Evolutionary conservation across 2,888 invertebrate species (phyloP), one percentile per base, ranked within the genome.

Genomic region (Spicauda simplicius): DNA sequence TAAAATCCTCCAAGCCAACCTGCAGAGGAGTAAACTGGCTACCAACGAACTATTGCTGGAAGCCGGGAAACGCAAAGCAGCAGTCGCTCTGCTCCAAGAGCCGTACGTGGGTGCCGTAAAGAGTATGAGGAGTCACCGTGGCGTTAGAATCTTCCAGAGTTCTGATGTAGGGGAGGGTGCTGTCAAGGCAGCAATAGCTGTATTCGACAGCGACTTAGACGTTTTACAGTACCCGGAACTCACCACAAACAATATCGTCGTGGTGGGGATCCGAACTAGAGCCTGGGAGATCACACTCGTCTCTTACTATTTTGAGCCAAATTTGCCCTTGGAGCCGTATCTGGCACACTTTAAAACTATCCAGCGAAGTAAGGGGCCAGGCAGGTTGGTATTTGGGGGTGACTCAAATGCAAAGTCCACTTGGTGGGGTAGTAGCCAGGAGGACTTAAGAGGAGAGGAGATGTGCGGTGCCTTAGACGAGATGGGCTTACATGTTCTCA

Each of bases 121-220:
- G 11, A 50, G 50, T 19, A 57, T 64, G 64, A 57, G 20, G 37
- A n/a, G 33, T 3, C 52, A 56, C 6, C 59, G 14, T 4, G 69
- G 69, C 0, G 56, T 45, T 8, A 45, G 69, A 10, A 52, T 64
- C 41, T 64, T 54, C 56, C 69, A 69, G 64, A 56, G 14, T 16
- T 11, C 56, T 14, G 20, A 19, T 3, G 6, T 7, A 14, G 60
- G 33, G 19, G 60, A 64, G 12, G 59, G 64, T n/a, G 50, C 59
- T 37, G 64, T 68, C 1, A 68, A 68, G 30, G 68, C 68, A 16
- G 68, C 68, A 0, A 59, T 68, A 4, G 63, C 55, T 0, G 60
- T 68, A 18, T 60, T 68, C 8, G 59, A 68, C 16, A 11, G 18
- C 7, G 20, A 50, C 55, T 8, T 68, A 1, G 60, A 57, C n/a